Conservation (phyloP, 2,888 invertebrate genomes). For the Leucoma salicis region DNA sequence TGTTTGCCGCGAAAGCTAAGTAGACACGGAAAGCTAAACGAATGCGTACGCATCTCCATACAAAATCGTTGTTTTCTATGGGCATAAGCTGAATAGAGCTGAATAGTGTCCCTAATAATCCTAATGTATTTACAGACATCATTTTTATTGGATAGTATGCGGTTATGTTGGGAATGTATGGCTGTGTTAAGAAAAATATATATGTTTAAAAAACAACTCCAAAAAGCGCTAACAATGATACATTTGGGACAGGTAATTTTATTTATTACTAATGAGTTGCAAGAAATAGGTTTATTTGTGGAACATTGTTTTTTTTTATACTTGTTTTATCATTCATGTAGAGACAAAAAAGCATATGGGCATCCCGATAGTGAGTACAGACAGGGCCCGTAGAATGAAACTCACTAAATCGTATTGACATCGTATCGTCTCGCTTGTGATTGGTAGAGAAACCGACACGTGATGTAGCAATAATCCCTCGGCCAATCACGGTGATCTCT, state of each 20-base stretch:
- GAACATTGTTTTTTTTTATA: background rate
- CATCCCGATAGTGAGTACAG: no score
- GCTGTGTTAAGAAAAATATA: constrained; percentile 25
- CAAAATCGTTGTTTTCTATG: background rate
- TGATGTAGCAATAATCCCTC: no score
- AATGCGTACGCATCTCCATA: no score
- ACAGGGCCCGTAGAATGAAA: no score
- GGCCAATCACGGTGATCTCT: no score
- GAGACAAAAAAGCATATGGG: no score
- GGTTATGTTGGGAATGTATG: constrained; percentile 45
- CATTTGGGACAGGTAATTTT: constrained; percentile 27
- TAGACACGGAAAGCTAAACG: background rate
- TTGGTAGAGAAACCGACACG: no score
- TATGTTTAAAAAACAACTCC: constrained; percentile 26
- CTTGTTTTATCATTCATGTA: no score
- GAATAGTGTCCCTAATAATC: no score
- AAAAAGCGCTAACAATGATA: constrained; percentile 28
- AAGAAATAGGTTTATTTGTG: no score
- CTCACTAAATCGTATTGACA: background rate
- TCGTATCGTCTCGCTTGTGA: background rate
- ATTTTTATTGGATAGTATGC: constrained; percentile 9
- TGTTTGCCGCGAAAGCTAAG: background rate
- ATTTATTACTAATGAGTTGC: background rate
- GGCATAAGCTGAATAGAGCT: constrained; percentile 12
- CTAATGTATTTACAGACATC: no score